Conservation (phyloP, 2,113 vertebrate genomes). For the Calypte anna region DNA sequence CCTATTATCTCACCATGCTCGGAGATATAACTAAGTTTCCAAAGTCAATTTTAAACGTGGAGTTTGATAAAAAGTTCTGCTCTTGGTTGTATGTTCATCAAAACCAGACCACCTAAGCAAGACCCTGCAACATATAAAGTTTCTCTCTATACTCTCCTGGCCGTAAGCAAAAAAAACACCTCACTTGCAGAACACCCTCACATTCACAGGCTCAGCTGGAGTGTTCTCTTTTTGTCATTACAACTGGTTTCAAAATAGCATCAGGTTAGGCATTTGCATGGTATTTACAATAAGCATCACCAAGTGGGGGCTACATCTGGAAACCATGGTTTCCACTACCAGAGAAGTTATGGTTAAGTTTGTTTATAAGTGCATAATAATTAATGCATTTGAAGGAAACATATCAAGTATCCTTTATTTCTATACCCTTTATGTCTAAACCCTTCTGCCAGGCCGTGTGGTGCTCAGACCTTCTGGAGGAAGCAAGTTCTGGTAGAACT, state of each 20-base stretch:
- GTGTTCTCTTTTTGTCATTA: not conserved
- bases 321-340: not conserved
- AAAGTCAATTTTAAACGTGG: not conserved
- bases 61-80: not conserved
- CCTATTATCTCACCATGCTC: not conserved
- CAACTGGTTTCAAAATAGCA: not conserved
- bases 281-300: not conserved
- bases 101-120: not conserved
- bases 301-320: not conserved
- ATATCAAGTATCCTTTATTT: fast-evolving
- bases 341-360: not conserved
- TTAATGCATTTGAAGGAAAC: not conserved
- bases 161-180: not conserved
- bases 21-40: not conserved
- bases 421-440: too few species aligned
- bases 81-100: not conserved
- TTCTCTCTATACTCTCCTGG: not conserved
- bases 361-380: not conserved
- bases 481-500: not conserved
- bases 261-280: not conserved
- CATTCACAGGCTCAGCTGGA: not conserved
- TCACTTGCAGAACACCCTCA: not conserved
- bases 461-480: not conserved
- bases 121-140: not conserved
- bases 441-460: not conserved